Evolutionary conservation across 2,888 invertebrate genomes (phyloP).

Genomic region (Plagodis pulveraria): DNA sequence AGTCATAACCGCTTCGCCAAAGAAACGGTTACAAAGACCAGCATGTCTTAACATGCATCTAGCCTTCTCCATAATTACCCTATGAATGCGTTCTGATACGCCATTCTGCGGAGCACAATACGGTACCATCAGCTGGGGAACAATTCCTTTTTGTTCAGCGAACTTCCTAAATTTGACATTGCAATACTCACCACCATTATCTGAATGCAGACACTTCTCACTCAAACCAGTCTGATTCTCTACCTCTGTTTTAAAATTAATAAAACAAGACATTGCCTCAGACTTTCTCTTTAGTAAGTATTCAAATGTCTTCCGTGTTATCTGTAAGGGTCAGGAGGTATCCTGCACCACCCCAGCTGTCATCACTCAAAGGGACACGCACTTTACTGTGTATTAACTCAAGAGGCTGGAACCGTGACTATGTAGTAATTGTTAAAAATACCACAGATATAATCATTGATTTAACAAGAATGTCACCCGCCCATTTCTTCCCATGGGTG

Average conservation of each 20-base stretch:
- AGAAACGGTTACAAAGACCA: conserved; percentile 1
- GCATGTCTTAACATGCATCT: not conserved
- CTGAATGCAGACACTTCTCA: conserved; percentile 8
- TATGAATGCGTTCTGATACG: conserved; percentile 12
- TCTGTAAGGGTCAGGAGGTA: conserved; percentile 8
- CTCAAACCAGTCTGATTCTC: conserved; percentile 16
- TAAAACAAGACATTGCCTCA: not conserved
- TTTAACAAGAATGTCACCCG: too few species aligned
- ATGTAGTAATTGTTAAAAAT: too few species aligned
- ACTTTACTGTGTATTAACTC: conserved; percentile 1
- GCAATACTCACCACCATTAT: conserved; percentile 9
- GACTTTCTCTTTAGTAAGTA: not conserved
- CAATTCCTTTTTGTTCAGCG: conserved; percentile 9
- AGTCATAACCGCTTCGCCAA: conserved; percentile 18
- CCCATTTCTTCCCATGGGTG: too few species aligned
- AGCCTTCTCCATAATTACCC: not conserved
- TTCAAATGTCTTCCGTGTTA: conserved; percentile 1
- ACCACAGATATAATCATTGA: too few species aligned
- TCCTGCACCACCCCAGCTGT: conserved; percentile 1
- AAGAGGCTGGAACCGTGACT: too few species aligned
- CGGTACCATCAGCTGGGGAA: conserved; percentile 12
- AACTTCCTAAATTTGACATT: conserved; percentile 5
- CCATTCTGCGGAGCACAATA: conserved; percentile 19
- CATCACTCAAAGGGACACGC: not conserved
- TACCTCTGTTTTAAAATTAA: conserved; percentile 12